Percentiles rank a stretch among this genome's conserved stretches.
phyloP scores from a whole-genome alignment of 2,113 vertebrate species.

The Cricetomys ansorgei region DNA sequence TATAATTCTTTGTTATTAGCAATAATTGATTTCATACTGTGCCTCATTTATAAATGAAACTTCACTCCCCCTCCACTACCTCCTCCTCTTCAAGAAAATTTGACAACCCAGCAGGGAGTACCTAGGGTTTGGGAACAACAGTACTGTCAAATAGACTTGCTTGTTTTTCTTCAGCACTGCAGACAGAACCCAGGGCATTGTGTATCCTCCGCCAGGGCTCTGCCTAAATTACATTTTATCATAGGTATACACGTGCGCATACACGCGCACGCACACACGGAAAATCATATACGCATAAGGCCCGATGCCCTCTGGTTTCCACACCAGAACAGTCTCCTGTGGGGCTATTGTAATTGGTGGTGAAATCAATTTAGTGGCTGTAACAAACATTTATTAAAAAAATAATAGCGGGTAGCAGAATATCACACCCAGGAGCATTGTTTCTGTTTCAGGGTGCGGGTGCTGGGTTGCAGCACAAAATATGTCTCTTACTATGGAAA shows the following conservation, averaged over 20 bases:
- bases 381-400: slow-evolving; percentile 28
- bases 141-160: neutral
- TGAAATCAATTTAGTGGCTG: slow-evolving; percentile 23
- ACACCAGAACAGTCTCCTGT: neutral
- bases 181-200: neutral
- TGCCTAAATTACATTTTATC: neutral
- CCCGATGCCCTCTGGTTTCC: neutral
- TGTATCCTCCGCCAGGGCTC: neutral
- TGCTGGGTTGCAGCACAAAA: neutral
- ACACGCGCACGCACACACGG: neutral
- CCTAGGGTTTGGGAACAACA: neutral
- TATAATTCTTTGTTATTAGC: too few relatives aligned
- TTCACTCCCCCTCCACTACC: neutral
- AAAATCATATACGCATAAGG: neutral
- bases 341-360: neutral
- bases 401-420: neutral
- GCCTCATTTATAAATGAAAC: neutral
- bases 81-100: neutral
- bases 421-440: neutral
- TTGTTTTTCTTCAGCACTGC: neutral
- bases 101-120: neutral
- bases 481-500: slow-evolving; percentile 6
- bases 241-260: neutral
- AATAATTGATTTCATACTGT: neutral
- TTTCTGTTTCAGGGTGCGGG: slow-evolving; percentile 14